Conservation (phyloP, 2,797 vertebrate genomes). For the Passerculus sandwichensis region DNA sequence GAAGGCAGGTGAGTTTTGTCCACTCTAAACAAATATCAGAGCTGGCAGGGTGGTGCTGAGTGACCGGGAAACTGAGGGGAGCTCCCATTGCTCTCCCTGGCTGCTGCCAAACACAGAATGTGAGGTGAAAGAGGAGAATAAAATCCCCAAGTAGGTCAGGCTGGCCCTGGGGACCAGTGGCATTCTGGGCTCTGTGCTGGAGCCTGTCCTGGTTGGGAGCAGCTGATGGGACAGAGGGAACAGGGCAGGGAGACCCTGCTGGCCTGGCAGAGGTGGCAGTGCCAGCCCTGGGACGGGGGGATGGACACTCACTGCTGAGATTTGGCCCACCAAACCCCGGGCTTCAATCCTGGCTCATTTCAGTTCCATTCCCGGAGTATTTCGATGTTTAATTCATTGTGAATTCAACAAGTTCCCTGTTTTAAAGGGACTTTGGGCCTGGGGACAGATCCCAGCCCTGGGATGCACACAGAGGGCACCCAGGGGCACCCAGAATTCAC, state of each 20-base stretch:
- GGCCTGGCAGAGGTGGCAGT: neutral
- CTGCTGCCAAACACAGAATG: neutral
- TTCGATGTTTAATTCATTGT: neutral
- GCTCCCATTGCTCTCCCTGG: neutral
- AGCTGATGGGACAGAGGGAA: neutral
- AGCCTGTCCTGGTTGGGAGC: neutral
- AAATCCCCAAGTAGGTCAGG: neutral
- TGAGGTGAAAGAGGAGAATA: neutral
- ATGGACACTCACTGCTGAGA: accelerated
- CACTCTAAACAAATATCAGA: neutral
- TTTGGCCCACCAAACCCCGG: neutral
- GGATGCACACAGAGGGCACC: accelerated
- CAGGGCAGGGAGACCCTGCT: neutral
- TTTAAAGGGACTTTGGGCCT: neutral
- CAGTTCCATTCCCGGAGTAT: accelerated
- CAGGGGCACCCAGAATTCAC: accelerated
- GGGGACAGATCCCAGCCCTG: neutral
- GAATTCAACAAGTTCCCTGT: neutral
- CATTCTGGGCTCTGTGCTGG: neutral
- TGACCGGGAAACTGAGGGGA: neutral
- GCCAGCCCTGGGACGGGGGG: accelerated
- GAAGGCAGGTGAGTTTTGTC: neutral
- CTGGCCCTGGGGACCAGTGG: neutral
- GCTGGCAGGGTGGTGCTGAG: neutral
- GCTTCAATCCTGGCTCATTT: neutral